A percentile compares a stretch with the other conserved stretches of the same genome.
Conservation (phyloP, 2,797 vertebrate genomes). For the Adrianichthys oophorus region DNA sequence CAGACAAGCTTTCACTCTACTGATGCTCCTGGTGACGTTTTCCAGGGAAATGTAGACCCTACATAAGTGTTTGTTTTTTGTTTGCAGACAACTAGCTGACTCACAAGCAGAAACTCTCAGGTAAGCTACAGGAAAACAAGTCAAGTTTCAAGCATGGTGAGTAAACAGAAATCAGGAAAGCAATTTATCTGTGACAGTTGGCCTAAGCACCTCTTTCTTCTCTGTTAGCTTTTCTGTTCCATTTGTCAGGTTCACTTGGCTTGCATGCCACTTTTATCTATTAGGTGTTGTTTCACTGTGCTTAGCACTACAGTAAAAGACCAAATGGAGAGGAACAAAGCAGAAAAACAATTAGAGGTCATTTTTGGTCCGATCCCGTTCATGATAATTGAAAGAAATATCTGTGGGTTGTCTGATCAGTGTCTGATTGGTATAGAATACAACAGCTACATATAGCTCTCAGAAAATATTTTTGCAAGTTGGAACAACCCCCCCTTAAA, state of each 20-base stretch:
- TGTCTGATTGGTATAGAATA: background rate
- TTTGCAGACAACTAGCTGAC: slow-evolving; percentile 65
- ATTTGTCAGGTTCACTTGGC: slow-evolving; percentile 84
- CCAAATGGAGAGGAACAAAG: slow-evolving; percentile 34
- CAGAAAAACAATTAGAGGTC: slow-evolving; percentile 12
- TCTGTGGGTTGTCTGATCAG: background rate
- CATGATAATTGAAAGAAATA: background rate
- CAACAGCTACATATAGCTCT: slow-evolving; percentile 8
- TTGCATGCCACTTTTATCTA: slow-evolving; percentile 72
- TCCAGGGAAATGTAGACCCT: slow-evolving; percentile 10
- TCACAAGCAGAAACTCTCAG: slow-evolving; percentile 68
- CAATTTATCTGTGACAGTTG: slow-evolving; percentile 81
- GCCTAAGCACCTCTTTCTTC: slow-evolving; percentile 85
- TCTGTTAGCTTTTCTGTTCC: slow-evolving; percentile 82
- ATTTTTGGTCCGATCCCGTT: no score
- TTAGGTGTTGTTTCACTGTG: slow-evolving; percentile 71
- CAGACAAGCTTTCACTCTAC: slow-evolving; percentile 14
- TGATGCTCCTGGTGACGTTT: slow-evolving; percentile 23
- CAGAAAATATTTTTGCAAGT: slow-evolving; percentile 25
- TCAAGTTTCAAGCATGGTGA: slow-evolving; percentile 75
- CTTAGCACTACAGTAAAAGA: slow-evolving; percentile 65
- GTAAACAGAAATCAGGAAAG: slow-evolving; percentile 80
- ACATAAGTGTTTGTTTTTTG: slow-evolving; percentile 34
- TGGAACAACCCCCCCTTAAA: slow-evolving; percentile 47
- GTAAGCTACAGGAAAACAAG: slow-evolving; percentile 78